Evolutionary conservation across 2,113 vertebrate genomes (phyloP).

Genomic region (Serilophus lunatus): DNA sequence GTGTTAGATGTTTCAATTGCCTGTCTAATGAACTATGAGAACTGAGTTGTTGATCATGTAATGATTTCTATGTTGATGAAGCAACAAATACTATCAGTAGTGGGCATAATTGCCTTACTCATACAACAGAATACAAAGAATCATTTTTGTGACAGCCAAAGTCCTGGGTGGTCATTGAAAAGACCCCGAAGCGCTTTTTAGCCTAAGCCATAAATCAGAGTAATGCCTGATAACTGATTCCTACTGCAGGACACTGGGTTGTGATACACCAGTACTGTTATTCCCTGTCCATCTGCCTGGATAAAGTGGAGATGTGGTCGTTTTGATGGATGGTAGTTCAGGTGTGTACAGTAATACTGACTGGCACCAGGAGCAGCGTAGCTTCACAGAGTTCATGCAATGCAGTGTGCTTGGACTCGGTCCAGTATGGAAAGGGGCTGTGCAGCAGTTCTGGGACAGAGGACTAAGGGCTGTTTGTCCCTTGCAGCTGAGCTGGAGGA

Average conservation of each 20-base stretch:
- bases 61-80: conserved; percentile 15
- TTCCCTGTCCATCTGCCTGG: not conserved
- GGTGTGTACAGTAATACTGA: not conserved
- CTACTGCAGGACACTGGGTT: rapidly evolving
- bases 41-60: not conserved
- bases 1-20: not conserved
- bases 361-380: not conserved
- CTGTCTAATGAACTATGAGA: not conserved
- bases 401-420: not conserved
- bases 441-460: not conserved
- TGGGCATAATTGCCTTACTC: not conserved
- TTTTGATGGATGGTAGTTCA: not conserved
- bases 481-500: not conserved
- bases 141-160: not conserved
- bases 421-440: not conserved
- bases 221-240: not conserved
- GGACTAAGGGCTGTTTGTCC: not conserved
- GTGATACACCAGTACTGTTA: not conserved
- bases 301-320: not conserved
- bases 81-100: not conserved
- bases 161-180: not conserved
- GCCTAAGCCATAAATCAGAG: not conserved
- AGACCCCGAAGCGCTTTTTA: not conserved
- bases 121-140: not conserved
- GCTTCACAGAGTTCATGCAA: conserved; percentile 51